Base-by-base conservation (phyloP, 2,888 invertebrate genomes). In the Oscheius sp. region DNA sequence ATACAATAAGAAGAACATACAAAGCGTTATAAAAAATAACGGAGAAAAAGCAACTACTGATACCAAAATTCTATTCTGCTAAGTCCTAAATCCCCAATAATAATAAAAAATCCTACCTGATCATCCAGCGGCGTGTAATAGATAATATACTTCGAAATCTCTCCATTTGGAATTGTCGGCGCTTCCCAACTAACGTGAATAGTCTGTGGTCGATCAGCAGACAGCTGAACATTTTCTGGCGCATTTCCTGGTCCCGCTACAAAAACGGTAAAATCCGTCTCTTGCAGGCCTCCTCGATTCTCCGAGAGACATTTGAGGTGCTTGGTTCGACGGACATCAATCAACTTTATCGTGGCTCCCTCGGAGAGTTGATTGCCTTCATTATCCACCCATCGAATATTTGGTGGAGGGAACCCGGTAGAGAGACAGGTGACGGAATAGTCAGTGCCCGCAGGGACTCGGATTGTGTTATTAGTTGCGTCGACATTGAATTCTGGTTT, bases 101-200 rank as follows among this genome's bases (percentile, higher is more conserved):
- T 67, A 24, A 12, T 32, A 24, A 14, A 54, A 4, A 38, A 44
- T 17, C 56, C 22, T 2, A 80, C 80, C 72, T 85, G 85, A 44
- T 85, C 82, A 57, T 85, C 85, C 20, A 85, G 67, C 12, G 83
- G 82, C 32, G 82, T 84, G 75, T 85, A 85, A 67, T 85, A 85
- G 50, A 85, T 73, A 49, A 85, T 83, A 69, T 85, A 85, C 38
- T 83, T 80, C 17, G 76, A 80, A 62, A 85, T 82, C 51, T 82
- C 77, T 61, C 85, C 85, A 63, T 85, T 85, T 0, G 85, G 77
- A 64, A 83, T 80, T 6, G 72, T 73, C 9, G 85, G 85, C 3
- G 81, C 75, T 45, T 86, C 82, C 75, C 82, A 85, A 14, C 66
- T 69, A 14, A 82, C 82, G 20, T 77, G 72, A 56, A 85, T 84